phyloP scores from a whole-genome alignment of 2,888 invertebrate genomes.

The Noctua janthina region DNA sequence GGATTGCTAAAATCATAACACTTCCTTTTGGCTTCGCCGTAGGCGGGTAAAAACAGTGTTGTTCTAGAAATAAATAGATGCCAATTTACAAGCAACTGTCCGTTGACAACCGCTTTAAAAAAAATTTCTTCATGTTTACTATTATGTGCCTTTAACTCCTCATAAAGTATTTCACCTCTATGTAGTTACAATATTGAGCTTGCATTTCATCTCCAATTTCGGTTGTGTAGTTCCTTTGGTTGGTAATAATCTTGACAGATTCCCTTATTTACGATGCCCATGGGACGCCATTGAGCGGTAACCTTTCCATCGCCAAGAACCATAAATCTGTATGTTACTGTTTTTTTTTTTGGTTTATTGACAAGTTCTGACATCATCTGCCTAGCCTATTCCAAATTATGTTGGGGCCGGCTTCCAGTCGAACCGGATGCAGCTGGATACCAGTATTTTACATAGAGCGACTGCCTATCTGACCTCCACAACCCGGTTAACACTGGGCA shows the following conservation, averaged over 20 bases:
- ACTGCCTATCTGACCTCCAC: too few relatives aligned
- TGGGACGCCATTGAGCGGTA: conserved; percentile 5
- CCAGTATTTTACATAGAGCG: too few relatives aligned
- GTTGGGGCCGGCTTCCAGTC: too few relatives aligned
- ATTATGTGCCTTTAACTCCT: background rate
- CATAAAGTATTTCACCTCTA: background rate
- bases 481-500: too few relatives aligned
- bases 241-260: conserved; percentile 32
- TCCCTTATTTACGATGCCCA: conserved; percentile 12
- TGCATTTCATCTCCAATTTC: conserved; percentile 2
- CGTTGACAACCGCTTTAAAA: background rate
- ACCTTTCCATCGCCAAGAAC: background rate
- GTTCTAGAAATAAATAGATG: background rate
- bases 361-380: too few relatives aligned
- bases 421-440: too few relatives aligned
- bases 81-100: background rate
- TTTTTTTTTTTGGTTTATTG: background rate
- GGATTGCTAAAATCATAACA: too few relatives aligned
- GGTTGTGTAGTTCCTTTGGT: background rate
- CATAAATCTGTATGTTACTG: background rate
- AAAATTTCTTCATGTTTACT: background rate
- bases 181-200: background rate
- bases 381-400: too few relatives aligned
- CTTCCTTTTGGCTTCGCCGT: too few relatives aligned
- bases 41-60: background rate